These are phyloP conservation scores for Marmota flaviventris DNA, from an alignment of 2,113 vertebrate species.

Conservation along the genomic window DNA sequence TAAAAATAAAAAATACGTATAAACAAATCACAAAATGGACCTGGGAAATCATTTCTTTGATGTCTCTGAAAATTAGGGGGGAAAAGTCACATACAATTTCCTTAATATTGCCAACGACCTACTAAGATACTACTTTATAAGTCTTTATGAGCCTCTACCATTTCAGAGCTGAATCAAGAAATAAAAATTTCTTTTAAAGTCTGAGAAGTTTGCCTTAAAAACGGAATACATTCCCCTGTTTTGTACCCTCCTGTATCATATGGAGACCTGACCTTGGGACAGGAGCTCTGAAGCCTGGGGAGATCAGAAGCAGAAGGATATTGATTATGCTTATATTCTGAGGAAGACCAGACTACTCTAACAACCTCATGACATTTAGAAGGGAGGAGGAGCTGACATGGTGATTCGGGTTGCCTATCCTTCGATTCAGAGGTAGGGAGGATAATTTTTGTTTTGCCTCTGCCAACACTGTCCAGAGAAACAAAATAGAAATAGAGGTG, in stretches of 20 bases:
- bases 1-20: conserved; percentile 12
- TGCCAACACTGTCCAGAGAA: conserved; percentile 55
- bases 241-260: not conserved
- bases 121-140: not conserved
- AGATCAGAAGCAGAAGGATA: not conserved
- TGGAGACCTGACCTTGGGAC: not conserved
- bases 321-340: not conserved
- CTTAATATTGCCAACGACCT: not conserved
- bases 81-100: not conserved
- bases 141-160: not conserved
- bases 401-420: no score
- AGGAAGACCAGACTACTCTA: not conserved
- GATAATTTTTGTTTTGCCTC: conserved; percentile 3
- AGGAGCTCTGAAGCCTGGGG: not conserved
- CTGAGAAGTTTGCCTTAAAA: not conserved
- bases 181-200: not conserved
- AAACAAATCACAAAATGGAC: conserved; percentile 35
- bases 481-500: conserved; percentile 19
- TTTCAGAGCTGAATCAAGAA: conserved; percentile 25
- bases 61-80: not conserved
- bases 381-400: accelerated
- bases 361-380: not conserved
- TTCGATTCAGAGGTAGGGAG: not conserved
- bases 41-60: not conserved
- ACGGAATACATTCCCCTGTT: not conserved